A percentile compares a stretch with the other conserved stretches of the same genome.
Conservation (phyloP, 2,113 vertebrate species). For the Caretta caretta region DNA sequence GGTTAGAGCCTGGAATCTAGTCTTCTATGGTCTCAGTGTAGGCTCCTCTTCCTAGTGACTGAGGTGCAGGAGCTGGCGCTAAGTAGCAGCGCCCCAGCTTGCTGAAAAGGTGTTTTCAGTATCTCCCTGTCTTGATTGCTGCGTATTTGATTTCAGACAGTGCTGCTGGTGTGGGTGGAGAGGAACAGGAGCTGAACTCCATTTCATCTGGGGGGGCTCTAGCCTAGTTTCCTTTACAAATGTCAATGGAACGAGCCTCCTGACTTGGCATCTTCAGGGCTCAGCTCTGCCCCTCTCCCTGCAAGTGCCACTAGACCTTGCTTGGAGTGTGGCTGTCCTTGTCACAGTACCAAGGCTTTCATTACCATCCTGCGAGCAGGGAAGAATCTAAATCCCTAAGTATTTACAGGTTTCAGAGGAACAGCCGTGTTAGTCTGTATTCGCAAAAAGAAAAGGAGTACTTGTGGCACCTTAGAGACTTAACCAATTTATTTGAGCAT, state of each 20-base stretch:
- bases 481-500: too few relatives aligned
- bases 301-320: not conserved
- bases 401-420: too few relatives aligned
- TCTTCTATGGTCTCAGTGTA: not conserved
- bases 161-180: not conserved
- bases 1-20: not conserved
- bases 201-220: not conserved
- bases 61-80: not conserved
- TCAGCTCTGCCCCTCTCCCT: not conserved
- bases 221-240: not conserved
- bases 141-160: not conserved
- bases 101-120: not conserved
- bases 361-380: not conserved
- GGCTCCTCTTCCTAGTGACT: not conserved
- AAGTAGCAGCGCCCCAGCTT: not conserved
- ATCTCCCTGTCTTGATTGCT: too few relatives aligned
- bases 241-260: not conserved
- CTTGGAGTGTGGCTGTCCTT: not conserved
- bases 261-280: not conserved
- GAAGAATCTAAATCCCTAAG: not conserved
- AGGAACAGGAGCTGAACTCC: not conserved
- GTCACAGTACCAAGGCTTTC: not conserved
- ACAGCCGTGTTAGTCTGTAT: too few relatives aligned
- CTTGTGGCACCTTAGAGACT: too few relatives aligned
- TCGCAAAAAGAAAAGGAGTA: too few relatives aligned